Percentiles rank a stretch among this genome's conserved stretches.
These are phyloP conservation scores for Nysson spinosus DNA, from an alignment of 2,888 invertebrate species.

Conservation along the genomic window DNA sequence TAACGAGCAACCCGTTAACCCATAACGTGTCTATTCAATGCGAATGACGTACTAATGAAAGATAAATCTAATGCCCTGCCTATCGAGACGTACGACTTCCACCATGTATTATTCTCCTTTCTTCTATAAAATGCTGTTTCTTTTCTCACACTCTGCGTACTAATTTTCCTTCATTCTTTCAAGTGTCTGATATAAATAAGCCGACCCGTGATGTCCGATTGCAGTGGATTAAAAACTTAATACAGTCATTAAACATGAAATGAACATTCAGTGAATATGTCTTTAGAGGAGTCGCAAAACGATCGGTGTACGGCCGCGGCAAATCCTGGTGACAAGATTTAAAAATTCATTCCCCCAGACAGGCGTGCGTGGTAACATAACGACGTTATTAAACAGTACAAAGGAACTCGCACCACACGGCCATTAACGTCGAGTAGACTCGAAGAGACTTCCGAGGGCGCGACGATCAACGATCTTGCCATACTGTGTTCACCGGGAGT, in stretches of 20 bases:
- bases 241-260: neutral
- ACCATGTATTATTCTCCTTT: no score
- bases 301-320: neutral
- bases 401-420: constrained; percentile 50
- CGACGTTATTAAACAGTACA: constrained; percentile 52
- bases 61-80: constrained; percentile 68
- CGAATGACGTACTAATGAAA: constrained; percentile 68
- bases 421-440: constrained; percentile 46
- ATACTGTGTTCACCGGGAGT: constrained; percentile 21
- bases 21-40: constrained; percentile 67
- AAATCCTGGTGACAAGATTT: constrained; percentile 2
- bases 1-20: constrained; percentile 66
- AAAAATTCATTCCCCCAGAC: constrained; percentile 32
- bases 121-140: no score
- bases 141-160: neutral
- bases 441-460: constrained; percentile 49
- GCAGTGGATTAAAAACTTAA: no score
- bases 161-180: no score
- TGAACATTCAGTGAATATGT: neutral
- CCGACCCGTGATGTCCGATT: no score
- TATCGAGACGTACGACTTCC: constrained; percentile 43
- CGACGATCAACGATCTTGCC: constrained; percentile 41
- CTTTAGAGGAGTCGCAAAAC: neutral
- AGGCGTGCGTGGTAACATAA: constrained; percentile 32
- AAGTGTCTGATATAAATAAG: no score